These are phyloP conservation scores for Characodon lateralis DNA, from an alignment of 2,797 vertebrate genomes.

Conservation along the genomic window DNA sequence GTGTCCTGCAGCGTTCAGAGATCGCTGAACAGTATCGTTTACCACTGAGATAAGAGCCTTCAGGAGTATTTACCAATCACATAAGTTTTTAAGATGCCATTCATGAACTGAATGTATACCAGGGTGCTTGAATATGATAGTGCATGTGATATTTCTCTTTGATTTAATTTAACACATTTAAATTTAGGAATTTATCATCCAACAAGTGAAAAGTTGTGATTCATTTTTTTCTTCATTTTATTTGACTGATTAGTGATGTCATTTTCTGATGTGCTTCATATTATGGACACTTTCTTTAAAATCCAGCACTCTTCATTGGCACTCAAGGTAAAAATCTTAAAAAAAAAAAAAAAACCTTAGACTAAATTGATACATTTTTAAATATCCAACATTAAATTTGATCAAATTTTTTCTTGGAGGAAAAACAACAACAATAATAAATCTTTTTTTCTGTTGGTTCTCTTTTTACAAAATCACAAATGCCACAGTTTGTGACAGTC, in stretches of 20 bases:
- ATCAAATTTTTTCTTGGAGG: too few relatives aligned
- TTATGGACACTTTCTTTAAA: neutral
- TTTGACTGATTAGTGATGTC: neutral
- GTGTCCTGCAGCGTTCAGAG: slow-evolving; percentile 75
- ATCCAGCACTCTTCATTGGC: neutral
- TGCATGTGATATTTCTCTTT: neutral
- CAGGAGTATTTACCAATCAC: slow-evolving; percentile 75
- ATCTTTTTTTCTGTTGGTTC: too few relatives aligned
- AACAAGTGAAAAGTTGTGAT: neutral
- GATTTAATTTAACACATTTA: neutral
- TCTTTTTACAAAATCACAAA: too few relatives aligned
- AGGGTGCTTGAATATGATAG: neutral
- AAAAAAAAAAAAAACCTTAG: too few relatives aligned
- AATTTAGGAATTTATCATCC: neutral
- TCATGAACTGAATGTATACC: slow-evolving; percentile 29
- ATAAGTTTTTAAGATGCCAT: slow-evolving; percentile 57
- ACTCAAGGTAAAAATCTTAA: neutral
- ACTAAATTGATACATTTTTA: too few relatives aligned
- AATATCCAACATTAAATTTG: too few relatives aligned
- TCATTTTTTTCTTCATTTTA: neutral
- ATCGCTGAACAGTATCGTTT: slow-evolving; percentile 67
- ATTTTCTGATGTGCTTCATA: neutral
- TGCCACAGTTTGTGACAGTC: too few relatives aligned
- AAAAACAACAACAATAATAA: too few relatives aligned
- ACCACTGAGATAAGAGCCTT: slow-evolving; percentile 68